Evolutionary conservation across 2,113 vertebrate genomes (phyloP), one percentile per base, ranked within the genome.

Genomic region (Calidris pugnax): DNA sequence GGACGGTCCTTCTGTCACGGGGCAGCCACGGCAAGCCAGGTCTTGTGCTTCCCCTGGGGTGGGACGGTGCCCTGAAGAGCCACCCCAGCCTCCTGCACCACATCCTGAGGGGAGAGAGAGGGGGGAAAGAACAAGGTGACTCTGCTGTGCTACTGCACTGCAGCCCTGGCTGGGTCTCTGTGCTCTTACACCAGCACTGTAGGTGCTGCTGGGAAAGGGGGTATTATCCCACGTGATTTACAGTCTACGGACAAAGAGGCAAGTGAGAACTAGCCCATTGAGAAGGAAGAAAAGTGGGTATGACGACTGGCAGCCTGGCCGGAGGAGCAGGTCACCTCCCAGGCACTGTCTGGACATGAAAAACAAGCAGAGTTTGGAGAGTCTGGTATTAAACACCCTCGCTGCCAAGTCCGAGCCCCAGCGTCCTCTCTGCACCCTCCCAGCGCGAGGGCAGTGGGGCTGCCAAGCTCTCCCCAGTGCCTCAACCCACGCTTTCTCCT

Each of bases 61-160:
- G 63, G 28, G 69, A 53, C 11, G 81, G 93, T 45, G 92, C 45
- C 48, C 19, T 27, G 12, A 96, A 67, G 43, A 98, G 85, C 14
- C 89, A 14, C 1, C 28, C 67, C 85, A 98, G 87, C 76, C 93
- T 91, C 63, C 45, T 67, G 67, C 59, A 93, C 98, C 98, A 98
- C 98, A 98, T 98, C 80, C 97, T 96, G 83, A 21, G 50, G 72
- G 39, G 79, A 90, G 4, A 77, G 6, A 80, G 35, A 64, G 17
- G 39, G 48, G 22, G 93, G 41, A 64, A 35, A 68, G 33, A 39
- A 82, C 6, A 14, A 17, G 62, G 83, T 68, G 72, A 86, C 39
- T 8, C 0, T 3, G 47, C 19, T 9, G 66, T 2, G 41, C 20
- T 3, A 2, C 35, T 7, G 22, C 64, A 35, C 8, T 7, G 1